Evolutionary conservation across 2,113 vertebrate genomes (phyloP).

Genomic region (Otis tarda): DNA sequence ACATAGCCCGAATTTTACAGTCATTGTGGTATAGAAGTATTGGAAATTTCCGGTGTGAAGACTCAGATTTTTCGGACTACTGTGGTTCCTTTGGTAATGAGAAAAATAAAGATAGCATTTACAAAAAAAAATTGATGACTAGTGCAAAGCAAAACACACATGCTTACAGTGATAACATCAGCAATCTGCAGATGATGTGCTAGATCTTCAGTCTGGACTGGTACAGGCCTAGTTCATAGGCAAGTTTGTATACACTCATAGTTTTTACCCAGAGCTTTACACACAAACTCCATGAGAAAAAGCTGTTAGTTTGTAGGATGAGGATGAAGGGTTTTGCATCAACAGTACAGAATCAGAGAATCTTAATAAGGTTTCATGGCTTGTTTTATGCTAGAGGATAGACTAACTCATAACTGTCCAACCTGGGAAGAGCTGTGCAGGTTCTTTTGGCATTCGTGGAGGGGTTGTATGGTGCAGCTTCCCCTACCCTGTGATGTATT

Average conservation of each 20-base stretch:
- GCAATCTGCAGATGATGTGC: neutral
- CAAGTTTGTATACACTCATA: neutral
- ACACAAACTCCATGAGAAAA: neutral
- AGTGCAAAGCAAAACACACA: neutral
- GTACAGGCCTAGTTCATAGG: neutral
- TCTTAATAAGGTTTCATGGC: neutral
- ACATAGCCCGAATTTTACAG: neutral
- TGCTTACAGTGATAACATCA: neutral
- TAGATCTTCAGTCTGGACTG: neutral
- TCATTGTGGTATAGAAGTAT: neutral
- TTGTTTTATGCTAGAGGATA: neutral
- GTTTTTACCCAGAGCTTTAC: neutral
- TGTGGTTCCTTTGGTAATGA: neutral
- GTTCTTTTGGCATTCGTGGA: neutral
- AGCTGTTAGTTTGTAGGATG: neutral
- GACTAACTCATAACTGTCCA: neutral
- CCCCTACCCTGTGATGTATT: neutral
- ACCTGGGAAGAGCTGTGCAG: neutral
- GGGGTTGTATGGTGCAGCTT: neutral
- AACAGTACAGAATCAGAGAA: neutral
- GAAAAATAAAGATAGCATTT: neutral
- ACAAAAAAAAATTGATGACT: neutral
- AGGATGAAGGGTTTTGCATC: neutral
- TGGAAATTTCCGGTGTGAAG: neutral
- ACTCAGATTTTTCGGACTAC: neutral